These are phyloP conservation scores for Apoda limacodes DNA, from an alignment of 2,888 invertebrate species.

Conservation along the genomic window DNA sequence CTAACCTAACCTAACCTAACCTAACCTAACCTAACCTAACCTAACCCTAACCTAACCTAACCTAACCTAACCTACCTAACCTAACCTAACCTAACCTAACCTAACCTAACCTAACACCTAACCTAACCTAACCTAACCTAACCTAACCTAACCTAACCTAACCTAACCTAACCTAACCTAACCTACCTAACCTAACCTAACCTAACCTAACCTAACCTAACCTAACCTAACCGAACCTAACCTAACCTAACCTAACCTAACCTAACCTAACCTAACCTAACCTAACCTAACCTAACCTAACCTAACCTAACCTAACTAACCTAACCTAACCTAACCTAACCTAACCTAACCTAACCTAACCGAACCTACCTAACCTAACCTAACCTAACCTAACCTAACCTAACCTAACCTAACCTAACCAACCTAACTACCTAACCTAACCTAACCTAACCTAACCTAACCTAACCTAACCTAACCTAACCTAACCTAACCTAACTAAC, in stretches of 20 bases:
- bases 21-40: slow-evolving; percentile 10
- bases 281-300: slow-evolving; percentile 4
- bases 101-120: slow-evolving; percentile 12
- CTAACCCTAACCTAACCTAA: slow-evolving; percentile 13
- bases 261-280: slow-evolving; percentile 5
- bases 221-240: slow-evolving; percentile 1
- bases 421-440: slow-evolving; percentile 9
- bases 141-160: slow-evolving; percentile 9
- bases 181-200: slow-evolving; percentile 4
- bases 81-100: slow-evolving; percentile 5
- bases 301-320: slow-evolving; percentile 3
- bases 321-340: background rate
- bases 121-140: slow-evolving; percentile 8
- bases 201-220: slow-evolving; percentile 8
- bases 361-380: slow-evolving; percentile 5
- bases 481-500: slow-evolving; percentile 12
- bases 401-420: slow-evolving; percentile 14
- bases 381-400: slow-evolving; percentile 13
- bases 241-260: slow-evolving; percentile 3
- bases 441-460: slow-evolving; percentile 13
- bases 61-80: slow-evolving; percentile 11
- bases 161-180: slow-evolving; percentile 3
- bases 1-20: slow-evolving; percentile 12
- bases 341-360: background rate
- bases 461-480: slow-evolving; percentile 16